A percentile compares a stretch with the other conserved stretches of the same genome.
These are phyloP conservation scores for Ichneumoninae sp. DNA, from an alignment of 2,888 invertebrate genomes.

Conservation along the genomic window DNA sequence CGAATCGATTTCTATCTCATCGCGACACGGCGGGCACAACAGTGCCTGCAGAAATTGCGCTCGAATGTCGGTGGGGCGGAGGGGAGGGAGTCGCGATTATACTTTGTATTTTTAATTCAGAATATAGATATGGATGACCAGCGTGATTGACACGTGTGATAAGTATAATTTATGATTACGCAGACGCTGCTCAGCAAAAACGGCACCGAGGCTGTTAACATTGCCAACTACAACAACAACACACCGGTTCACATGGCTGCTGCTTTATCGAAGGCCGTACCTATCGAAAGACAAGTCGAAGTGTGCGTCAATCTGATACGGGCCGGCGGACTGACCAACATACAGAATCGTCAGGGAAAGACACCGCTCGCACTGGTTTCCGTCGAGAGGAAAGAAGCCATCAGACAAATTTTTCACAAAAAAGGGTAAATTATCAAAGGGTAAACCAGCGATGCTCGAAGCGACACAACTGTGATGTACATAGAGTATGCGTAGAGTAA, in stretches of 20 bases:
- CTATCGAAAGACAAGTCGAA: conserved; percentile 73
- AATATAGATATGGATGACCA: background rate
- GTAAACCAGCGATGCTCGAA: background rate
- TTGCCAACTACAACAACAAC: conserved; percentile 73
- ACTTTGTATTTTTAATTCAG: background rate
- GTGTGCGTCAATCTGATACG: conserved; percentile 73
- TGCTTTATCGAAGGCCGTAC: conserved; percentile 64
- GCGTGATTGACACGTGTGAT: conserved; percentile 10
- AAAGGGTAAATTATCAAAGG: conserved; percentile 64
- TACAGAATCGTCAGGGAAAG: conserved; percentile 74
- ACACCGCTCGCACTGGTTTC: conserved; percentile 74
- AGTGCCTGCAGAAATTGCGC: background rate
- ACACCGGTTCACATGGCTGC: conserved; percentile 78
- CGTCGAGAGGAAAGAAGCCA: conserved; percentile 70
- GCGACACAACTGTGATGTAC: conserved; percentile 17
- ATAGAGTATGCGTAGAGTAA: background rate
- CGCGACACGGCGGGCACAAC: background rate
- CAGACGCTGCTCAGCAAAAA: conserved; percentile 72
- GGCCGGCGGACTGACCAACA: conserved; percentile 73
- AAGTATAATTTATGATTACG: conserved; percentile 29
- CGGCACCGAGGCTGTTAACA: conserved; percentile 71
- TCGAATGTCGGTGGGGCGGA: background rate
- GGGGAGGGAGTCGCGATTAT: background rate
- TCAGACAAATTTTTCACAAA: conserved; percentile 72
- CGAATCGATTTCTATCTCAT: background rate